Percentiles rank a stretch among this genome's conserved stretches.
phyloP scores from a whole-genome alignment of 2,113 vertebrate genomes.

The Neolamprologus sp. region DNA sequence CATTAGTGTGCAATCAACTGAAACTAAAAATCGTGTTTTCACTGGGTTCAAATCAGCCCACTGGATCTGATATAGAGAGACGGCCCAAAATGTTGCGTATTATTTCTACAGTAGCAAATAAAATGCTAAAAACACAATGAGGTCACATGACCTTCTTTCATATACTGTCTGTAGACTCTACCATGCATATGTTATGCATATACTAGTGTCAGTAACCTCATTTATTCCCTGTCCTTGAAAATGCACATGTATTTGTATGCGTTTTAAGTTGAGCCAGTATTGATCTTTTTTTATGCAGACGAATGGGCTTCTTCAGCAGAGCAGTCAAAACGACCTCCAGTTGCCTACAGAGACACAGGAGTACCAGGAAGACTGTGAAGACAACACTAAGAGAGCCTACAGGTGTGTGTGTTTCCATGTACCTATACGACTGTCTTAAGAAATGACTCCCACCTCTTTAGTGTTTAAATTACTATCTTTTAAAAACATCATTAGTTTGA shows the following conservation, averaged over 20 bases:
- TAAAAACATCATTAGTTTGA: background rate
- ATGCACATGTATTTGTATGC: background rate
- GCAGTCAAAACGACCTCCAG: slow-evolving; percentile 78
- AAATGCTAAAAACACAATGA: background rate
- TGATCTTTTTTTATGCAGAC: slow-evolving; percentile 67
- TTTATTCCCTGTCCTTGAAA: background rate
- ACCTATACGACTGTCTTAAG: background rate
- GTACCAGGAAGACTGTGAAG: slow-evolving; percentile 85
- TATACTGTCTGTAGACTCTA: background rate
- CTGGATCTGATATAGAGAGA: background rate
- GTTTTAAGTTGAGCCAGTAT: background rate
- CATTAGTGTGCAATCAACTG: background rate
- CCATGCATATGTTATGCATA: background rate
- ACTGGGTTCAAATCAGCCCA: background rate
- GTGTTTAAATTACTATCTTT: background rate
- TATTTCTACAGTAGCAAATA: background rate
- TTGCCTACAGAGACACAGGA: slow-evolving; percentile 73
- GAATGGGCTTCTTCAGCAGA: slow-evolving; percentile 83
- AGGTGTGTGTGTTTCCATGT: slow-evolving; percentile 65
- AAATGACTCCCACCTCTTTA: background rate
- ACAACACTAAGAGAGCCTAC: slow-evolving; percentile 85
- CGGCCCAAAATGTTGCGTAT: background rate
- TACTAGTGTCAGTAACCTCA: background rate
- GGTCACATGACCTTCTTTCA: background rate
- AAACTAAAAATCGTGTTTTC: background rate